Evolutionary conservation across 2,113 vertebrate species (phyloP), one percentile per base, ranked within the genome.

Genomic region (Otocyon megalotis): DNA sequence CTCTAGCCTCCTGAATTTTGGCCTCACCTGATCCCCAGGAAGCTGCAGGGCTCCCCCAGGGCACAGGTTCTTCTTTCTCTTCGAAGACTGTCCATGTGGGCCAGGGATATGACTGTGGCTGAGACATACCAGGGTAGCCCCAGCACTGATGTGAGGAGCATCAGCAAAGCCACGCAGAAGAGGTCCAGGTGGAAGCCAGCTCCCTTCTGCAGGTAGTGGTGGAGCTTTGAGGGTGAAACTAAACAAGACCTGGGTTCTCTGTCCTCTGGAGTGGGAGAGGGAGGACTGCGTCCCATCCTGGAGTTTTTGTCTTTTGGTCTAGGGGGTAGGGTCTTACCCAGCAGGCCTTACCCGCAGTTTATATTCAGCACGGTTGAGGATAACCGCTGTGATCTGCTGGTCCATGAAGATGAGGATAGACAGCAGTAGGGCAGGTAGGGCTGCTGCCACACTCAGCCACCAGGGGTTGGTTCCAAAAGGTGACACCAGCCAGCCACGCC

Each of bases 351-450:
- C 99, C 98, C 87, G 97, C 43, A 99, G 98, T 90, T 98, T 99
- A 67, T 99, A 98, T 54, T 99, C 98, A 16, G 95, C 97, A 48
- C 99, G 98, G 96, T 99, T 99, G 26, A 99, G 98, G 92, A 99
- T 99, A 96, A 99, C 98, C 0, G 99, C 99, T 0, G 99, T 99
- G 96, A 99, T 99, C 96, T 99, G 99, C 96, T 99, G 99, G 97
- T 99, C 99, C 99, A 99, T 99, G 97, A 99, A 99, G 85, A 99
- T 98, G 92, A 99, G 99, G 88, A 99, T 99, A 89, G 98, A 99
- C 67, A 99, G 97, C 1, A 99, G 95, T 86, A 99, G n/a, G 0
- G 99, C 99, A 0, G 99, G 99, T 93, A 99, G 92, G 0, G 72
- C 86, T 0, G 99, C 98, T 54, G 97, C 97, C 96, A 99, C 91